Percentiles rank a stretch among this genome's conserved stretches.
These are phyloP conservation scores for Spilogale gracilis DNA, from an alignment of 2,113 vertebrate genomes.

Conservation along the genomic window DNA sequence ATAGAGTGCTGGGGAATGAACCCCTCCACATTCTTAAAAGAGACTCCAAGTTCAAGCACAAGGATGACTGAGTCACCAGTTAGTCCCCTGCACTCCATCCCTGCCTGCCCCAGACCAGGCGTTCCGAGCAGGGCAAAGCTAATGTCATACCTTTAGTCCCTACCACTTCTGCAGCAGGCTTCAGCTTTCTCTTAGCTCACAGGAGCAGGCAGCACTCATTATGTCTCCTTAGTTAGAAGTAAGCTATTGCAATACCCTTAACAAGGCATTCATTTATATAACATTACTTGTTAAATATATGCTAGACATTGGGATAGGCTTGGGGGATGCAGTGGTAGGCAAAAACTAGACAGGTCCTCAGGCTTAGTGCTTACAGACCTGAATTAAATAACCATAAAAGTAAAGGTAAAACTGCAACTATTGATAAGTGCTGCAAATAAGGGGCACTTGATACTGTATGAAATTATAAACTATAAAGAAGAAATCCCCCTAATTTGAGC, in stretches of 20 bases:
- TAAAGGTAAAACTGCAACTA: background rate
- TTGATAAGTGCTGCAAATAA: background rate
- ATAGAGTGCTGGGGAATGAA: background rate
- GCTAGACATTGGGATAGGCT: background rate
- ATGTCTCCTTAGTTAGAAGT: no score
- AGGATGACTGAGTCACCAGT: background rate
- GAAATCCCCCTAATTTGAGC: background rate
- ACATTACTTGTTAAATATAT: background rate
- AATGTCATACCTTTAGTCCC: background rate
- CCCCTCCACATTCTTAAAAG: background rate
- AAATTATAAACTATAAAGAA: background rate
- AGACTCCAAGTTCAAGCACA: background rate
- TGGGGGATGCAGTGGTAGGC: background rate
- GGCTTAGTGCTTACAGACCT: background rate
- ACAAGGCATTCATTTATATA: background rate
- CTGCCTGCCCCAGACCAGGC: background rate
- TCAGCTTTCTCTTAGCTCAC: background rate
- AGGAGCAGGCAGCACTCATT: background rate
- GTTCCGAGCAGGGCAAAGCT: no score
- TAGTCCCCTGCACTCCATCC: background rate
- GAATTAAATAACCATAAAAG: background rate
- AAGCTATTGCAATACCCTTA: background rate
- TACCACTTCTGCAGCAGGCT: background rate
- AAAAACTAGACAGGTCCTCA: background rate
- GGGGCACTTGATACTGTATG: background rate